phyloP scores from a whole-genome alignment of 2,113 vertebrate genomes.

The Rhabdomys dilectus region DNA sequence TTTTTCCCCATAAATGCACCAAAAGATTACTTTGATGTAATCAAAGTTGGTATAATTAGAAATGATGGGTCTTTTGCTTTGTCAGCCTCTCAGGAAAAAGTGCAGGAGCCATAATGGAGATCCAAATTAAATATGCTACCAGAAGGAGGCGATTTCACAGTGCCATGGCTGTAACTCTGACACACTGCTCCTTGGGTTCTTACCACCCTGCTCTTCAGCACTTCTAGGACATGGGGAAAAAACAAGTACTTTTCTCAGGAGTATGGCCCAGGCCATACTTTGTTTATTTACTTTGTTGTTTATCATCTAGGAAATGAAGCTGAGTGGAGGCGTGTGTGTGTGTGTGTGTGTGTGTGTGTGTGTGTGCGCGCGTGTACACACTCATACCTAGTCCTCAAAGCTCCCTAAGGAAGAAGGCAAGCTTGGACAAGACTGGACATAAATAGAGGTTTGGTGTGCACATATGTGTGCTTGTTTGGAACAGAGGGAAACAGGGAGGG shows the following conservation, averaged over 20 bases:
- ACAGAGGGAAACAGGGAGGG: neutral
- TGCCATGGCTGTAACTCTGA: neutral
- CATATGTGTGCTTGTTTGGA: neutral
- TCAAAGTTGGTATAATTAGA: conserved; percentile 47
- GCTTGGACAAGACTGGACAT: neutral
- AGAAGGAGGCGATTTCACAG: neutral
- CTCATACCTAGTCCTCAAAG: neutral
- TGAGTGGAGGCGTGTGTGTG: neutral
- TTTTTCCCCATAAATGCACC: neutral
- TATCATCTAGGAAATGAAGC: neutral
- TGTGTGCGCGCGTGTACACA: neutral
- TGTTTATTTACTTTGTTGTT: too few relatives aligned
- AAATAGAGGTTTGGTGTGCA: neutral
- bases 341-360: neutral
- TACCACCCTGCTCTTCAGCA: neutral
- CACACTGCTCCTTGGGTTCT: neutral
- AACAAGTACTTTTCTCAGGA: neutral
- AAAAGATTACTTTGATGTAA: conserved; percentile 34
- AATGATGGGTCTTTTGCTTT: conserved; percentile 37
- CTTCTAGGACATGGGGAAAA: neutral
- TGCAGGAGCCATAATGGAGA: neutral
- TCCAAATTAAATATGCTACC: conserved; percentile 14
- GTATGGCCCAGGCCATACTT: neutral
- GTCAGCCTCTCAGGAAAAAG: conserved; percentile 45
- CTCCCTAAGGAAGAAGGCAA: neutral